These are phyloP conservation scores for Lepidostoma basale DNA, from an alignment of 1,140 invertebrate genomes.

Conservation along the genomic window DNA sequence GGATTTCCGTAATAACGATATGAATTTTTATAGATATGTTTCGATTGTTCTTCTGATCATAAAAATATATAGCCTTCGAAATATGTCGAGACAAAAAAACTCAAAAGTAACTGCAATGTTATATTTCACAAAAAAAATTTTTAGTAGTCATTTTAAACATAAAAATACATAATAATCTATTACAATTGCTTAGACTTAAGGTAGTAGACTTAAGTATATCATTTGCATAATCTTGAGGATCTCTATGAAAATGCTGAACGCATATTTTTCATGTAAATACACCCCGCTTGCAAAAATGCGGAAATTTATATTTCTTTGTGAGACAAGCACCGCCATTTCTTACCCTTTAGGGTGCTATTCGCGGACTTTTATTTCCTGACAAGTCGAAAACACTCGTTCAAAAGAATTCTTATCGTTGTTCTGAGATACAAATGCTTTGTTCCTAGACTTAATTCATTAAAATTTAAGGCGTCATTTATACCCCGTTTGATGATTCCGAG, in stretches of 20 bases:
- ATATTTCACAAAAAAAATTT: too few species aligned
- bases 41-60: too few species aligned
- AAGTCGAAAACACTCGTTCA: slow-evolving; percentile 30
- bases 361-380: slow-evolving; percentile 28
- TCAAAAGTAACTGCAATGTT: too few species aligned
- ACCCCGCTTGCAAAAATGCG: slow-evolving; percentile 10
- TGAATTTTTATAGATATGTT: too few species aligned
- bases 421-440: slow-evolving; percentile 23
- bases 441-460: slow-evolving; percentile 27
- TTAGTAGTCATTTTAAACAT: too few species aligned
- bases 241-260: background rate
- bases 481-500: slow-evolving; percentile 9
- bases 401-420: slow-evolving; percentile 28
- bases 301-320: slow-evolving; percentile 34
- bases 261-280: slow-evolving; percentile 2
- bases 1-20: too few species aligned
- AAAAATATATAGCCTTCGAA: too few species aligned
- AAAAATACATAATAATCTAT: too few species aligned
- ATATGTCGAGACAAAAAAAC: too few species aligned
- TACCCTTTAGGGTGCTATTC: slow-evolving; percentile 32
- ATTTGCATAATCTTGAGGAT: too few species aligned
- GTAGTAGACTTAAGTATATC: too few species aligned
- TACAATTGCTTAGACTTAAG: too few species aligned
- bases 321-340: slow-evolving; percentile 30
- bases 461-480: slow-evolving; percentile 21